Conservation (phyloP, 1,140 invertebrate species). For the Cylas formicarius region DNA sequence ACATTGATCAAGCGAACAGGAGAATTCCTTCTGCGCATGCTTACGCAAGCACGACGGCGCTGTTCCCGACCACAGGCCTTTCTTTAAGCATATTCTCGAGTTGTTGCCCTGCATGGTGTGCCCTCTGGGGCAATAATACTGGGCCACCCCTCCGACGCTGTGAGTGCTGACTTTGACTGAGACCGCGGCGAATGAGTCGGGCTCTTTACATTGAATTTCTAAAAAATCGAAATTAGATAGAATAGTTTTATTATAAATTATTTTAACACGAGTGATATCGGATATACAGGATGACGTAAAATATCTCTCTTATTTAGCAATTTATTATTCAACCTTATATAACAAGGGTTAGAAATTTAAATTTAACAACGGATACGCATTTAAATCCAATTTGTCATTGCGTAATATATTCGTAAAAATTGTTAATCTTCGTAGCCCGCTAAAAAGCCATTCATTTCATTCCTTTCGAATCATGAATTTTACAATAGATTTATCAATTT, state of each 20-base stretch:
- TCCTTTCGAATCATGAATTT: too few relatives aligned
- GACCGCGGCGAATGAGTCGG: conserved; percentile 54
- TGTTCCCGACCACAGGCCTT: conserved; percentile 74
- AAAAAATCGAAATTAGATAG: conserved; percentile 29
- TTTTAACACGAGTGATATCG: neutral
- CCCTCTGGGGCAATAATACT: conserved; percentile 75
- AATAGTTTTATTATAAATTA: conserved; percentile 1
- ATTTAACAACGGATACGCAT: too few relatives aligned
- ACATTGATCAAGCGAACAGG: neutral
- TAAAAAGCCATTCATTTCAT: too few relatives aligned
- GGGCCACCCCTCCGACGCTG: conserved; percentile 67
- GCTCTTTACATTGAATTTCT: conserved; percentile 74
- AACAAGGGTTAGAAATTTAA: too few relatives aligned
- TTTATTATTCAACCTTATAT: too few relatives aligned
- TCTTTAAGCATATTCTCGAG: conserved; percentile 66
- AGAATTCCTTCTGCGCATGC: neutral
- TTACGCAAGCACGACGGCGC: conserved; percentile 73
- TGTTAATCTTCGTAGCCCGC: too few relatives aligned
- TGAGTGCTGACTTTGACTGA: conserved; percentile 52
- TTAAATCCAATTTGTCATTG: too few relatives aligned
- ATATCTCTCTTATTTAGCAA: neutral
- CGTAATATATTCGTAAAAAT: too few relatives aligned
- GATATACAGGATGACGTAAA: neutral
- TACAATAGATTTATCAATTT: too few relatives aligned
- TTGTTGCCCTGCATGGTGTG: conserved; percentile 72